Evolutionary conservation across 2,797 vertebrate species (phyloP).

Genomic region (Aselliscus stoliczkanus): DNA sequence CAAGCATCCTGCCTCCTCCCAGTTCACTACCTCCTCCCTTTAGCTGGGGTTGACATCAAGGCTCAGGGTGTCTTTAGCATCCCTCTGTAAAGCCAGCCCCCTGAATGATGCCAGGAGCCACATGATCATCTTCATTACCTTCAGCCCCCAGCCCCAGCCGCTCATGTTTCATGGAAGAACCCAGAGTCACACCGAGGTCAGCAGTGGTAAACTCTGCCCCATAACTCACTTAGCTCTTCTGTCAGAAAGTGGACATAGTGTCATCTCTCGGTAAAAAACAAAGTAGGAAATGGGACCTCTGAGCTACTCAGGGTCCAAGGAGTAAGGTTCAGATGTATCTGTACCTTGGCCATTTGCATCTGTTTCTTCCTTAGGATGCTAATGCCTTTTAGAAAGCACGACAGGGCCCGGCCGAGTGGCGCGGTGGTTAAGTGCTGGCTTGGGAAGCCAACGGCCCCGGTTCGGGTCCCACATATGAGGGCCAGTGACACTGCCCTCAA

Average conservation of each 20-base stretch:
- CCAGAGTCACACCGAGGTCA: not conserved
- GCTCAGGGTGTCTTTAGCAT: not conserved
- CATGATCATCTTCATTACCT: not conserved
- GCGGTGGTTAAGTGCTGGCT: too few species aligned
- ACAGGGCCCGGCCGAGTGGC: too few species aligned
- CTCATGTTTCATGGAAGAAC: not conserved
- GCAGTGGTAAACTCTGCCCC: not conserved
- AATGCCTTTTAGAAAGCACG: not conserved
- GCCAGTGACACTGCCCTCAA: too few species aligned
- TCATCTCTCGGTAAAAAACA: not conserved
- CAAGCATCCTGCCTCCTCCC: fast-evolving
- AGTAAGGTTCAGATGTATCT: not conserved
- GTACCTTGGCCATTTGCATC: not conserved
- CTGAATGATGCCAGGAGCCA: not conserved
- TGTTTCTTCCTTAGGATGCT: not conserved
- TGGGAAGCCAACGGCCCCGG: too few species aligned
- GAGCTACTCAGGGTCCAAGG: not conserved
- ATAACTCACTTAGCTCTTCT: not conserved
- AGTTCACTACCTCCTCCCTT: not conserved
- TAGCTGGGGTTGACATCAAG: not conserved
- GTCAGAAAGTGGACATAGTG: not conserved
- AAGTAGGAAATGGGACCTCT: not conserved
- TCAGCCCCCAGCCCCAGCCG: not conserved
- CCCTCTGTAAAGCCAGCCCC: not conserved
- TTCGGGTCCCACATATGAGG: too few species aligned